phyloP scores from a whole-genome alignment of 2,113 vertebrate genomes.

The Scytalopus superciliaris region DNA sequence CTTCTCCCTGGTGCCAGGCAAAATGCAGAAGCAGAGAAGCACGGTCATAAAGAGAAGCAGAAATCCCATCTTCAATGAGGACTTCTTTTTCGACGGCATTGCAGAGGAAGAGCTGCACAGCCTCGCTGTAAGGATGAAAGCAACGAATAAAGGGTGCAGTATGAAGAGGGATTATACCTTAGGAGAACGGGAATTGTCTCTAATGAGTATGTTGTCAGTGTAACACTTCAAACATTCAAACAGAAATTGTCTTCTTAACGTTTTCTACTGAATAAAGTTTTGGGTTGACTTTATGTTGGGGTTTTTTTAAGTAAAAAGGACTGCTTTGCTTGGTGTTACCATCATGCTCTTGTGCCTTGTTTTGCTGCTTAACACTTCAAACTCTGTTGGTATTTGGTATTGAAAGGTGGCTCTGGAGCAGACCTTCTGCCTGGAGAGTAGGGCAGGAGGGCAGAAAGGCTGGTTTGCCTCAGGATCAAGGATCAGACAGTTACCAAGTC shows the following conservation, averaged over 20 bases:
- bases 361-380: neutral
- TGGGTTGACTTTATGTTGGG: neutral
- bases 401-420: neutral
- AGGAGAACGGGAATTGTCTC: conserved; percentile 56
- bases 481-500: neutral
- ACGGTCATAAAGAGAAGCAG: conserved; percentile 86
- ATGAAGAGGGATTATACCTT: conserved; percentile 74
- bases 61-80: conserved; percentile 89
- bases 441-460: neutral
- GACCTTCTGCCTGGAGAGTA: neutral
- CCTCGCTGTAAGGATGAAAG: conserved; percentile 82
- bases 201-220: conserved; percentile 41
- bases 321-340: neutral
- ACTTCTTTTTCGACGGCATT: conserved; percentile 88
- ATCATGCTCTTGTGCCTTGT: neutral
- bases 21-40: conserved; percentile 85
- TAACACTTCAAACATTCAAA: neutral
- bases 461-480: neutral
- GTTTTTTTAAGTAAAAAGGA: neutral
- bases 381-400: neutral
- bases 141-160: conserved; percentile 81
- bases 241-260: conserved; percentile 56
- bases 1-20: conserved; percentile 82
- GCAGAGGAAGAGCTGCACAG: conserved; percentile 77
- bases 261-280: conserved; percentile 72